Conservation (phyloP, 1,140 invertebrate species). For the Vollenhovia emeryi region DNA sequence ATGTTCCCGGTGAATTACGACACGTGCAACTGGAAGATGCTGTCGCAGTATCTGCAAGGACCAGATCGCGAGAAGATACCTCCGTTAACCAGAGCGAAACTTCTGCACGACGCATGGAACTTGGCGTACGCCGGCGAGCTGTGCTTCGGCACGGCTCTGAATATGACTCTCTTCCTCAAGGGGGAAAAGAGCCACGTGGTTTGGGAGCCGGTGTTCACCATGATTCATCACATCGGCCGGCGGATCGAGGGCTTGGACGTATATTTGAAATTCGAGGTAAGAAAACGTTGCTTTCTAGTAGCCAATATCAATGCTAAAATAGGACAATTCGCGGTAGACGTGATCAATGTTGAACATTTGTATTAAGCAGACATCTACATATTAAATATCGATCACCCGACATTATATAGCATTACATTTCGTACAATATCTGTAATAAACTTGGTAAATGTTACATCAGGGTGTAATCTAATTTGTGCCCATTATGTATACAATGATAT, state of each 20-base stretch:
- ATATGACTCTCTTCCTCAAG: conserved; percentile 91
- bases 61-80: conserved; percentile 87
- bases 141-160: conserved; percentile 89
- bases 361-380: background rate
- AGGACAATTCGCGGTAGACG: background rate
- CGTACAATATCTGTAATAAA: background rate
- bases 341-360: background rate
- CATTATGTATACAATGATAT: no score
- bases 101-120: conserved; percentile 92
- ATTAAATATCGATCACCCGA: conserved; percentile 1
- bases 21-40: conserved; percentile 90
- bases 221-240: conserved; percentile 91
- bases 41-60: conserved; percentile 88
- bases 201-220: conserved; percentile 92
- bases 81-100: conserved; percentile 89
- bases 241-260: conserved; percentile 88
- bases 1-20: conserved; percentile 95
- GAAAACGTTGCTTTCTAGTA: background rate
- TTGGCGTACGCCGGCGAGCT: conserved; percentile 92
- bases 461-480: no score
- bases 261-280: conserved; percentile 89
- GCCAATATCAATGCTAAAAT: background rate
- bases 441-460: background rate
- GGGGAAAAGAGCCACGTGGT: conserved; percentile 90
- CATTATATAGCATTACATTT: background rate